These are phyloP conservation scores for Hassar affinis DNA, from an alignment of 2,113 vertebrate species.

Conservation along the genomic window DNA sequence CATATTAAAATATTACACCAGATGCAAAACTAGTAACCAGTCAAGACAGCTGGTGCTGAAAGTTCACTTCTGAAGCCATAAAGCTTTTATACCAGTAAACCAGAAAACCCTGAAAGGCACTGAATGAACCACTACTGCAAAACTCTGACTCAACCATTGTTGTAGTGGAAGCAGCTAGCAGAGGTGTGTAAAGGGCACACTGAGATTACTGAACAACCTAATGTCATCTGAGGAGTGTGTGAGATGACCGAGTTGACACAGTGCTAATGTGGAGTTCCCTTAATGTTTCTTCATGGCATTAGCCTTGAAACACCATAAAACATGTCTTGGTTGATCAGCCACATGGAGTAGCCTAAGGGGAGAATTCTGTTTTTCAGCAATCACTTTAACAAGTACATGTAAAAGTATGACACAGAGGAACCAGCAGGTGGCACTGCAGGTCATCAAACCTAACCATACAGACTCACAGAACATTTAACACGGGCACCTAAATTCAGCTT, in stretches of 20 bases:
- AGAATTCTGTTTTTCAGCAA: neutral
- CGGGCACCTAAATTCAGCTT: neutral
- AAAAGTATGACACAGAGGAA: neutral
- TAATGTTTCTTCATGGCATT: neutral
- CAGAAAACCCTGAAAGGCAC: too few relatives aligned
- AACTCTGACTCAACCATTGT: neutral
- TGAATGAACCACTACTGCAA: neutral
- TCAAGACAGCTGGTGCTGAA: neutral
- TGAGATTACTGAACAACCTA: neutral
- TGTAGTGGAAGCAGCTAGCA: neutral
- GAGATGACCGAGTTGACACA: neutral
- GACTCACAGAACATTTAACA: neutral
- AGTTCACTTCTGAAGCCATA: neutral
- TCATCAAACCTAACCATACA: neutral
- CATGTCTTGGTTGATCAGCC: neutral
- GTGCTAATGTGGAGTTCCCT: too few relatives aligned
- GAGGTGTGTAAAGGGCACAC: neutral
- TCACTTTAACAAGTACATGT: neutral
- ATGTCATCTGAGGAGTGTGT: neutral
- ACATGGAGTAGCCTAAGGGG: neutral
- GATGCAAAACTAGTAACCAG: neutral
- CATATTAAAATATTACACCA: neutral
- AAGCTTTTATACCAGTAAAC: too few relatives aligned
- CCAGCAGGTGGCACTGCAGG: neutral
- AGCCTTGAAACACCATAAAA: neutral